A percentile compares a stretch with the other conserved stretches of the same genome.
These are phyloP conservation scores for Drosophila koepferae DNA, from an alignment of 2,888 invertebrate genomes.

Conservation along the genomic window DNA sequence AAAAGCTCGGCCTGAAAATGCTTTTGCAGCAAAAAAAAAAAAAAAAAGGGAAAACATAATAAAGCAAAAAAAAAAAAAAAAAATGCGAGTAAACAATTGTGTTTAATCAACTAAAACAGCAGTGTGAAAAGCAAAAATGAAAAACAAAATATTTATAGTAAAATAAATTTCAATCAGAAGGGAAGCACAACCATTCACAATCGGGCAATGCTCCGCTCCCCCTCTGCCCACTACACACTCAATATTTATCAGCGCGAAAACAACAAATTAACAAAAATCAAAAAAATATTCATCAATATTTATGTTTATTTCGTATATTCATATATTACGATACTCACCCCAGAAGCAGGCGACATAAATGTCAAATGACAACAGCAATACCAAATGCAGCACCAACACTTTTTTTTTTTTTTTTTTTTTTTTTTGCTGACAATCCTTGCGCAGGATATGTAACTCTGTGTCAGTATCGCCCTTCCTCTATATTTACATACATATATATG, in stretches of 20 bases:
- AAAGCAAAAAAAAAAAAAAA: neutral
- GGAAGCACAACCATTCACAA: constrained; percentile 21
- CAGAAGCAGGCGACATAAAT: constrained; percentile 56
- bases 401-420: constrained; percentile 22
- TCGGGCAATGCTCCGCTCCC: neutral
- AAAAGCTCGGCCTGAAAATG: constrained; percentile 45
- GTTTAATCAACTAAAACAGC: constrained; percentile 74
- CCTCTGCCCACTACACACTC: neutral
- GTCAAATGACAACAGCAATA: constrained; percentile 41
- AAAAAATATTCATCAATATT: constrained; percentile 17
- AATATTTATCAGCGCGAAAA: constrained; percentile 61
- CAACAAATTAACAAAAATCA: constrained; percentile 57
- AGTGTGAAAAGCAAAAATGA: constrained; percentile 21
- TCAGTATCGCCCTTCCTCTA: neutral
- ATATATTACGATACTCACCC: constrained; percentile 39
- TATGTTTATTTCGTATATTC: neutral
- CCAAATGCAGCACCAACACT: constrained; percentile 48
- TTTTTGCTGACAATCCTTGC: constrained; percentile 22
- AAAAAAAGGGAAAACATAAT: neutral
- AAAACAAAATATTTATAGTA: constrained; percentile 13
- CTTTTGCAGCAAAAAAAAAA: constrained; percentile 51
- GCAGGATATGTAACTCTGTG: constrained; percentile 10
- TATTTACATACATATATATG: neutral
- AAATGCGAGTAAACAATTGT: constrained; percentile 63
- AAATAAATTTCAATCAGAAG: constrained; percentile 54